Evolutionary conservation across 2,113 vertebrate genomes (phyloP).

Genomic region (Dryoscopus gambensis): DNA sequence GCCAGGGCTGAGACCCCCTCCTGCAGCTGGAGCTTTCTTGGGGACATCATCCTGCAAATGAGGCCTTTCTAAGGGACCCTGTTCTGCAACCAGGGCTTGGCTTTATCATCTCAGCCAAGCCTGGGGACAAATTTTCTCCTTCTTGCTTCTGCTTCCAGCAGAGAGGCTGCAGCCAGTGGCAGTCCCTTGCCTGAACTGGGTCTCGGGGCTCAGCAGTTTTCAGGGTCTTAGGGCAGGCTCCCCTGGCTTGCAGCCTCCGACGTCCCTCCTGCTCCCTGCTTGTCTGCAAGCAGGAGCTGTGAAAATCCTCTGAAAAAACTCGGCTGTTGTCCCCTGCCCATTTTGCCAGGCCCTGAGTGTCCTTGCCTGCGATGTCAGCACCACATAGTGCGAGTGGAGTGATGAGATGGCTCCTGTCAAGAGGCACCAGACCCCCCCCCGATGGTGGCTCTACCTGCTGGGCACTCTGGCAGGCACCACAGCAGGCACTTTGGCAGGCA

Average conservation of each 20-base stretch:
- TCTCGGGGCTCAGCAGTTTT: neutral
- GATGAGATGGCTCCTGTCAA: neutral
- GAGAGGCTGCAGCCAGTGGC: neutral
- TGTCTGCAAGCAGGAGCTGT: neutral
- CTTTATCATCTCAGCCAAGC: neutral
- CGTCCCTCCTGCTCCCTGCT: neutral
- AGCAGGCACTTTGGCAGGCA: neutral
- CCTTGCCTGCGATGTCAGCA: neutral
- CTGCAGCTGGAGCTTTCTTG: neutral
- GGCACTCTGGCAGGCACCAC: neutral
- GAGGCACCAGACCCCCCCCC: neutral
- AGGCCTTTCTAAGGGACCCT: neutral
- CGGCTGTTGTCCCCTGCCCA: neutral
- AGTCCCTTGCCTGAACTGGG: neutral
- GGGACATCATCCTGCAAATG: neutral
- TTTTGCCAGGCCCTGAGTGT: neutral
- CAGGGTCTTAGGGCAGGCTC: neutral
- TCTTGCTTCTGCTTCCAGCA: slow-evolving; percentile 23
- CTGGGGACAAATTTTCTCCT: neutral
- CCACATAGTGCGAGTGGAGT: neutral
- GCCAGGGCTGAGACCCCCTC: neutral
- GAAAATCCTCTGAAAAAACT: neutral
- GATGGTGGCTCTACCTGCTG: neutral
- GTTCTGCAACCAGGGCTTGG: neutral
- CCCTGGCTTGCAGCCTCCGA: fast-evolving